Percentiles rank a stretch among this genome's conserved stretches.
phyloP scores from a whole-genome alignment of 2,113 vertebrate genomes.

The Malurus melanocephalus region DNA sequence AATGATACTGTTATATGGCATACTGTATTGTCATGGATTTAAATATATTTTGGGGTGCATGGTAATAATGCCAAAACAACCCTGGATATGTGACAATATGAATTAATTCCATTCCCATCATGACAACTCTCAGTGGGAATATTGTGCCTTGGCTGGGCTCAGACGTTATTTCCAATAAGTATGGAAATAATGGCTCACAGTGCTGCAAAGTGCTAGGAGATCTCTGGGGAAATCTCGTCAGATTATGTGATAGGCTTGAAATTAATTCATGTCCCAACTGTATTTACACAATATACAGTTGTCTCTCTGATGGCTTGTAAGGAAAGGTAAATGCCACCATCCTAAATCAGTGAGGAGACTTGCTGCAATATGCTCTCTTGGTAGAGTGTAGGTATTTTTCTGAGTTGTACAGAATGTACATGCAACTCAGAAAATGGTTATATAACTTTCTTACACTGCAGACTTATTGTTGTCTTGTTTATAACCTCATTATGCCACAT shows the following conservation, averaged over 20 bases:
- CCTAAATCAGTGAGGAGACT: constrained; percentile 6
- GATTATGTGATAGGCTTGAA: constrained; percentile 69
- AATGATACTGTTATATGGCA: background rate
- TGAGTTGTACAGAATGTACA: background rate
- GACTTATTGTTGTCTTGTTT: background rate
- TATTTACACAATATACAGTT: constrained; percentile 42
- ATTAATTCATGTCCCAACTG: constrained; percentile 62
- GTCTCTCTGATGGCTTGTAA: constrained; percentile 37
- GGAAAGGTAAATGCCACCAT: constrained; percentile 1
- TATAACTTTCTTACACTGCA: background rate
- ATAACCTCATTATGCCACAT: constrained; percentile 21
- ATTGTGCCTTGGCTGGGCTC: constrained; percentile 50
- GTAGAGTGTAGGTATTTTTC: background rate
- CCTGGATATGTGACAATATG: background rate
- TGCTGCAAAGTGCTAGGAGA: constrained; percentile 32
- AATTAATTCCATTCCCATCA: constrained; percentile 54
- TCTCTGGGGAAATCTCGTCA: constrained; percentile 72
- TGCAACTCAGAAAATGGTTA: background rate
- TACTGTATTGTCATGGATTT: background rate
- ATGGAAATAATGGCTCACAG: constrained; percentile 70
- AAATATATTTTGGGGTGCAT: constrained; percentile 11
- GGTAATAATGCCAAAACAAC: constrained; percentile 13
- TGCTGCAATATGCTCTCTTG: background rate
- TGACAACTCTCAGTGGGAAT: constrained; percentile 54
- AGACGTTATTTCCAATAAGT: constrained; percentile 72